Evolutionary conservation across 2,888 invertebrate species (phyloP), one percentile per base, ranked within the genome.

Genomic region (Drosophila rubida): DNA sequence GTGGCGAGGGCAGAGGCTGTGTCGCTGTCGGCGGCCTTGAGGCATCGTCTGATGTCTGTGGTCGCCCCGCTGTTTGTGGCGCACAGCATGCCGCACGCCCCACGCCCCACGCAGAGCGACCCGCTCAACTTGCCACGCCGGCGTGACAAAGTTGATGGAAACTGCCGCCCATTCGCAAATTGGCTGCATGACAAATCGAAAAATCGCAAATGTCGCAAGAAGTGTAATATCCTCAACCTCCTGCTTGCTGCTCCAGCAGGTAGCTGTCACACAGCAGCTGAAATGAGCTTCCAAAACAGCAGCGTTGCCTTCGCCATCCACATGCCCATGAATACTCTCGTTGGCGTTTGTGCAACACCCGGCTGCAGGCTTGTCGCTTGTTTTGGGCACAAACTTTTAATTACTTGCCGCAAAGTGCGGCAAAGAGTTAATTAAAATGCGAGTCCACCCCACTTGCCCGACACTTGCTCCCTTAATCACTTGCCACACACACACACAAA

Each of bases 11-110:
- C 23, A 3, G 9, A 9, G 27, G n/a, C 27, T 35, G 19, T 51
- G 50, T 60, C 68, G 62, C 72, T 69, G 54, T 37, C 55, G 45
- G 35, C 64, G 79, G 57, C 80, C 80, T 78, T 65, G 82, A 74
- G 62, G 44, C 60, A 66, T 74, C 75, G 51, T 61, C 54, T 55
- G 51, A 46, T 48, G 49, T 48, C 27, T 16, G 41, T 39, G 8
- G 45, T 30, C 44, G 64, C 44, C 69, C 59, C 64, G 50, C 61
- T 66, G 75, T 50, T 53, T 25, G 14, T 45, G 37, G 13, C 32
- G 49, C 63, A 27, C 68, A 68, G 71, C 72, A 55, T 63, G 72
- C 64, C 54, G 49, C 69, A 69, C n/a, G n/a, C n/a, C n/a, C n/a
- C 72, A 55, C 60, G 72, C 64, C 54, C 45, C 69, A 69, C n/a